phyloP scores from a whole-genome alignment of 2,797 vertebrate genomes.

The Eremophila alpestris region DNA sequence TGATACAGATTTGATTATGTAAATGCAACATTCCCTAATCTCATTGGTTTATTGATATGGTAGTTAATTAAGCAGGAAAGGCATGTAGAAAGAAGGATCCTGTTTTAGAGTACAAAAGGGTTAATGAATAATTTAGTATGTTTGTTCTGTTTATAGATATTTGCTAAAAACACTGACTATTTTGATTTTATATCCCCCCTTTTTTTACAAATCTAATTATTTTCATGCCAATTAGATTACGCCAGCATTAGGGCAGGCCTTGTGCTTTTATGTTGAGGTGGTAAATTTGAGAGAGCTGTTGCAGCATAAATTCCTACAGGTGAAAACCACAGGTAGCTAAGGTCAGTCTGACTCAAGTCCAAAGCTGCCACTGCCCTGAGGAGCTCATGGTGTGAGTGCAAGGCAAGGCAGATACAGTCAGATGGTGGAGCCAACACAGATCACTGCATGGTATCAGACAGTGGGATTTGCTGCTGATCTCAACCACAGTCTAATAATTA shows the following conservation, averaged over 20 bases:
- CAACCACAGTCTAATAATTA: neutral
- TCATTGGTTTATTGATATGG: constrained; percentile 25
- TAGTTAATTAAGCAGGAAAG: constrained; percentile 28
- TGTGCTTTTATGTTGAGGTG: neutral
- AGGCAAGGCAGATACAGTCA: neutral
- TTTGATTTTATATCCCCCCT: neutral
- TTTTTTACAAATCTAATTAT: neutral
- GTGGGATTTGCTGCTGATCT: neutral
- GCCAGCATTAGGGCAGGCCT: neutral
- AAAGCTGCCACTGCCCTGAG: neutral
- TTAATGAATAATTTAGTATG: neutral
- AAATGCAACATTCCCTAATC: neutral
- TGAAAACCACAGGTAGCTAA: neutral
- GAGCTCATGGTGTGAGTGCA: neutral
- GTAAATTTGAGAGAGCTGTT: neutral
- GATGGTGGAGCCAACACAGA: neutral
- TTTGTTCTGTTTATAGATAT: neutral
- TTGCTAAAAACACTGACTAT: neutral
- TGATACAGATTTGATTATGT: constrained; percentile 18
- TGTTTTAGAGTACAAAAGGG: neutral
- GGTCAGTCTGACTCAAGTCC: neutral
- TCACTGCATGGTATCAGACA: neutral
- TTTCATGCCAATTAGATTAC: neutral
- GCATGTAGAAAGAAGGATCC: neutral
- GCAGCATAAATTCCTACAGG: neutral